These are phyloP conservation scores for Anabacerthia variegaticeps DNA, from an alignment of 2,797 vertebrate genomes.

Conservation along the genomic window DNA sequence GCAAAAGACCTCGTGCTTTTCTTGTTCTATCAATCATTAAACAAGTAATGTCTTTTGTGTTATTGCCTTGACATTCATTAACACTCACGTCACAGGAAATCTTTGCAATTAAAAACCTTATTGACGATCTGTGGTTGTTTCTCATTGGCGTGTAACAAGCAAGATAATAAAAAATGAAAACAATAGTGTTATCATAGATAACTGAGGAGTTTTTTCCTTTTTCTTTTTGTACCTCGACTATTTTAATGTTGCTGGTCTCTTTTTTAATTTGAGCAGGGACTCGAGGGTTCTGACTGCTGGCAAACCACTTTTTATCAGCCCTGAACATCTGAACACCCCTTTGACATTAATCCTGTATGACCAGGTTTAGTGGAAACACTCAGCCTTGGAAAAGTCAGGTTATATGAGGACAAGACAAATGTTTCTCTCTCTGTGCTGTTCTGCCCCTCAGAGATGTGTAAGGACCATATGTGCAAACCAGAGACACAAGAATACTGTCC, in stretches of 20 bases:
- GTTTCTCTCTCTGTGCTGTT: neutral
- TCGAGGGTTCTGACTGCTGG: neutral
- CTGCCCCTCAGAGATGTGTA: neutral
- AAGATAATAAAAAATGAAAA: slow-evolving; percentile 70
- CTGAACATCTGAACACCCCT: slow-evolving; percentile 58
- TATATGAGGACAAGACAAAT: slow-evolving; percentile 23
- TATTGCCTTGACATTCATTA: slow-evolving; percentile 85
- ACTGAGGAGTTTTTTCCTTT: slow-evolving; percentile 60
- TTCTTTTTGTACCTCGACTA: slow-evolving; percentile 31
- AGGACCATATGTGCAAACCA: fast-evolving
- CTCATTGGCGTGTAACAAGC: slow-evolving; percentile 50
- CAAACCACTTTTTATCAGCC: slow-evolving; percentile 56
- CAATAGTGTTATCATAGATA: slow-evolving; percentile 55
- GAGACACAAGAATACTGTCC: neutral
- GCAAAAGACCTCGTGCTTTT: slow-evolving; percentile 80
- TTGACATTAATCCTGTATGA: slow-evolving; percentile 55
- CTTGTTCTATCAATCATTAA: slow-evolving; percentile 84
- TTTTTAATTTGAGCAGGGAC: neutral
- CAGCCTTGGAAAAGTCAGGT: slow-evolving; percentile 21
- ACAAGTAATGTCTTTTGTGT: slow-evolving; percentile 80
- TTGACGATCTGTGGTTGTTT: slow-evolving; percentile 72
- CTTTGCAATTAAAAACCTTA: slow-evolving; percentile 80
- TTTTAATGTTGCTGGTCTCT: neutral
- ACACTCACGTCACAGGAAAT: slow-evolving; percentile 82
- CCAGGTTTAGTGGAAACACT: slow-evolving; percentile 58